Evolutionary conservation across 2,888 invertebrate genomes (phyloP).

Genomic region (Ochropleura leucogaster): DNA sequence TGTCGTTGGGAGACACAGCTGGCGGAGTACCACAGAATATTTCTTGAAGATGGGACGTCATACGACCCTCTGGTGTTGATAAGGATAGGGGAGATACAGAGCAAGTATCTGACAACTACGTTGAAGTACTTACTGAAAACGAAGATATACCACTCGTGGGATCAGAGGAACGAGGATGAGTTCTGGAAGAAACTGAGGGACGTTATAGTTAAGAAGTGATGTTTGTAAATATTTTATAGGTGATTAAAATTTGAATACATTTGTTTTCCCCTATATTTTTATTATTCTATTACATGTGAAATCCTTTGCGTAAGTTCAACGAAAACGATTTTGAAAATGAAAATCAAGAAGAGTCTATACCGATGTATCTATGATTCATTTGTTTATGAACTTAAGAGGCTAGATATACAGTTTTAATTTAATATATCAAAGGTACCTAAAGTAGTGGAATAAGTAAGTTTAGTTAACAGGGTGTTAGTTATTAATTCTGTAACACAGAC

Average conservation of each 20-base stretch:
- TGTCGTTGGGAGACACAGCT: conserved; percentile 93
- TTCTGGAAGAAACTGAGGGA: conserved; percentile 85
- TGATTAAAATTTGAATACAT: conserved; percentile 24
- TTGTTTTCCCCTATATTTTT: conserved; percentile 19
- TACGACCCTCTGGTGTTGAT: conserved; percentile 92
- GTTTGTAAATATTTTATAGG: conserved; percentile 35
- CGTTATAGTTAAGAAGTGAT: conserved; percentile 73
- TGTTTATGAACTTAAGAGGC: neutral
- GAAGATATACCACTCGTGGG: conserved; percentile 92
- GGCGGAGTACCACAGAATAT: conserved; percentile 92
- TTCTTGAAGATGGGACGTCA: conserved; percentile 89
- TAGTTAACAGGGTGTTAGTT: no score
- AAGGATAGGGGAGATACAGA: conserved; percentile 91
- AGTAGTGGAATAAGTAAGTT: no score
- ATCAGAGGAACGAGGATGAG: conserved; percentile 82
- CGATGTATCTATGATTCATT: neutral
- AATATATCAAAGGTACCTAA: neutral
- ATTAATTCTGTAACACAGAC: no score
- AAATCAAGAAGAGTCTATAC: neutral
- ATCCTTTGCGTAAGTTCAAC: neutral
- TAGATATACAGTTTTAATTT: neutral
- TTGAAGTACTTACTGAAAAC: conserved; percentile 92
- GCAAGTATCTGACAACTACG: conserved; percentile 90
- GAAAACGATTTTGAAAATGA: no score
- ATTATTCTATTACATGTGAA: neutral